Base-by-base conservation (phyloP, 2,113 vertebrate species). In the Chelonoidis abingdonii region DNA sequence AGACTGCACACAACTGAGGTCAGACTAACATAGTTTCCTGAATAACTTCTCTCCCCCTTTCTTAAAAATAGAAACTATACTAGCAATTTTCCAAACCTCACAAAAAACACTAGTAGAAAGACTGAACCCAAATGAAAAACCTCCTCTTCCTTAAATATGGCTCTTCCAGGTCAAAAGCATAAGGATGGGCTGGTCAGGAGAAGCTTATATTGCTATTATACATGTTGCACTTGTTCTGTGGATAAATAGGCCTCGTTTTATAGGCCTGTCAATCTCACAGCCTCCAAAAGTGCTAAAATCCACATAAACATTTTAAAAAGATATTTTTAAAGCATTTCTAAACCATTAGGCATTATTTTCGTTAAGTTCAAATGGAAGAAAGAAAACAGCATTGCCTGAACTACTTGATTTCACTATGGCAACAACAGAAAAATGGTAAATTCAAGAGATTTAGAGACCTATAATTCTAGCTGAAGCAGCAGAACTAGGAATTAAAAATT, bases 261-360 rank as follows among this genome's bases (percentile, higher is more conserved):
- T 47, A 90, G 83, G 82, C 41, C 0, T 29, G 59, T 89, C 21
- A 92, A 47, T 76, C 76, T 93, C 57, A 82, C 54, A 44, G 14
- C 76, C 72, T 96, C 76, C 90, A 79, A 83, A 94, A 87, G 44
- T 83, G 57, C 84, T 95, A 94, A 96, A 72, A 96, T 95, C 91
- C 94, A 97, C 90, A 97, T 97, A 96, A 95, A 93, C 93, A 93
- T 94, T 96, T 97, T 88, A 76, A 90, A 96, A 96, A 96, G 90
- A 83, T 93, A 80, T 95, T 97, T 95, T 93, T 94, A 94, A 95
- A 96, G 94, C 53, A 94, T 65, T 89, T 53, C 56, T 96, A 94
- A 89, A 94, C 97, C 96, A 97, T 95, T 96, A 97, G 93, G 53
- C 82, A 96, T 97, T 97, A 97, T 94, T 98, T 97, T 96, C 95